Evolutionary conservation across 2,888 invertebrate genomes (phyloP).

Genomic region (Julus scanicus): DNA sequence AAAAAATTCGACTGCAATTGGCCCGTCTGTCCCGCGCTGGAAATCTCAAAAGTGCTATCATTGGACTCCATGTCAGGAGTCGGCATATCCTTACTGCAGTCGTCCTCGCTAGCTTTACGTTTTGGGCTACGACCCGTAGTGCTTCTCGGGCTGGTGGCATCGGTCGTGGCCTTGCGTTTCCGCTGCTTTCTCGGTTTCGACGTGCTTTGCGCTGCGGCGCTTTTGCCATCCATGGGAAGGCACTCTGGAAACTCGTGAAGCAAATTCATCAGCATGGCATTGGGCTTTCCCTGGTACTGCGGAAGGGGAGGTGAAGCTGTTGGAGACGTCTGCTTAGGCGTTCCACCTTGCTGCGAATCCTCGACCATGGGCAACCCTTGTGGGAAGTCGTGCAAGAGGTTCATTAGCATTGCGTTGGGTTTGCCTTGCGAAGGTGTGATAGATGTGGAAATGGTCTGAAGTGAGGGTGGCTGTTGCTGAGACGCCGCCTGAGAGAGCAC

Average conservation of each 20-base stretch:
- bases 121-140: constrained; percentile 65
- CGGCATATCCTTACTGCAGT: constrained; percentile 59
- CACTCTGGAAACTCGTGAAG: constrained; percentile 52
- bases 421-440: constrained; percentile 49
- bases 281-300: constrained; percentile 53
- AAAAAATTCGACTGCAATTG: constrained; percentile 27
- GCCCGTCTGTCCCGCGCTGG: neutral
- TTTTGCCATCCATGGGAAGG: constrained; percentile 46
- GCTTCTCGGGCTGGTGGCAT: constrained; percentile 63
- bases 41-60: constrained; percentile 57
- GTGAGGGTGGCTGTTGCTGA: constrained; percentile 43
- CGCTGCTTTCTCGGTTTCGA: constrained; percentile 58
- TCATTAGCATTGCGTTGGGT: constrained; percentile 56
- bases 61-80: constrained; percentile 59
- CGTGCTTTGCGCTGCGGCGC: neutral
- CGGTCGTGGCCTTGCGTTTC: constrained; percentile 60
- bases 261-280: constrained; percentile 56
- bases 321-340: neutral
- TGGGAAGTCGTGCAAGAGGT: constrained; percentile 52
- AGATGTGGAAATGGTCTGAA: neutral
- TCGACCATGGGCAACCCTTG: constrained; percentile 53
- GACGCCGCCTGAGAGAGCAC: constrained; percentile 56
- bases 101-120: constrained; percentile 63
- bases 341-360: neutral
- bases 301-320: constrained; percentile 29